Evolutionary conservation across 2,113 vertebrate genomes (phyloP), one percentile per base, ranked within the genome.

Genomic region (Hylia prasina): DNA sequence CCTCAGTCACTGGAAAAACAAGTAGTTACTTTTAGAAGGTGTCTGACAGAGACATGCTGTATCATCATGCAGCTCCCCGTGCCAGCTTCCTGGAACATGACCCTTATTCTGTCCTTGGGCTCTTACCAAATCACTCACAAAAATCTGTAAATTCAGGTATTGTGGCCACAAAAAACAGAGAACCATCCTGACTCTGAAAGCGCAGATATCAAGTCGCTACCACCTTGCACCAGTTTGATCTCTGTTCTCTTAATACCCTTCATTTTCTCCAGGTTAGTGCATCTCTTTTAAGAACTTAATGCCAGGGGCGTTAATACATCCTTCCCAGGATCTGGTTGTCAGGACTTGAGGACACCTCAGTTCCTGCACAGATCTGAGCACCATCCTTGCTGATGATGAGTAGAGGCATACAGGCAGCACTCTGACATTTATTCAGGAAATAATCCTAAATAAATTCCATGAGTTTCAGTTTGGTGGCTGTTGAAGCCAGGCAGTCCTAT

Each of bases 351-450:
- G 31, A 22, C 9, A 63, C 9, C 12, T 84, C 21, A 50, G 44
- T 5, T 21, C 3, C 27, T 60, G 24, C 2, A 8, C 12, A 58
- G 56, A 17, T 2, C 2, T 6, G 1, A 30, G 4, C 3, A 71
- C 15, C 16, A 6, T 87, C 35, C 9, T 45, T 64, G 22, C 35
- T 40, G 53, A 20, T 0, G 2, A 58, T 27, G 24, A 44, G 6
- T 10, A 53, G 15, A 60, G 37, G 10, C 13, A 65, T 0, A 1
- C 1, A 4, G 42, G n/a, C 11, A 77, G 23, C 35, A 83, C 18
- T 37, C 24, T 51, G 30, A 27, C 39, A 60, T 23, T 20, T 77
- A 28, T 37, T 78, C 72, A 61, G 47, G 69, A 84, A 81, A 87
- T 9, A 53, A 37, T 31, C 20, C 17, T 48, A 51, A 68, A 76